Conservation (phyloP, 2,113 vertebrate genomes). For the Delphinus delphis region DNA sequence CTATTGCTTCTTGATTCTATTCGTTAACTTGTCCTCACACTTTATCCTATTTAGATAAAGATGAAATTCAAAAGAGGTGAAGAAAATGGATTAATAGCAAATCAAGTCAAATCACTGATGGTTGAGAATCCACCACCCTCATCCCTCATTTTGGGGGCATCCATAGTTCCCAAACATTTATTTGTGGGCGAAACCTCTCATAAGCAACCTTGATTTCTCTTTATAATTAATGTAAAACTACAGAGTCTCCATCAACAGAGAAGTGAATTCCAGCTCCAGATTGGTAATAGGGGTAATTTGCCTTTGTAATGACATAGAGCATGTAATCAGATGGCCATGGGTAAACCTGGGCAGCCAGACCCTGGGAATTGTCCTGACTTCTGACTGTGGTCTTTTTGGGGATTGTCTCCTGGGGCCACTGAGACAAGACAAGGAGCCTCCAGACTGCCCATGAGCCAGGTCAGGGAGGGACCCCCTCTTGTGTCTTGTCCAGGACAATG, state of each 20-base stretch:
- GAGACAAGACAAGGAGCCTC: not conserved
- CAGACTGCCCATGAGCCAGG: not conserved
- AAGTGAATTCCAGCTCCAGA: not conserved
- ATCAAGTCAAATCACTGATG: not conserved
- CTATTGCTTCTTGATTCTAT: not conserved
- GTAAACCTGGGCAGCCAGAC: not conserved
- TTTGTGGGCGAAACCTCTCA: not conserved
- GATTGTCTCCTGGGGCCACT: not conserved
- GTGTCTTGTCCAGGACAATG: not conserved
- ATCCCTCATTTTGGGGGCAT: not conserved
- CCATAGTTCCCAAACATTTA: not conserved
- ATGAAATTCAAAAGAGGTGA: not conserved
- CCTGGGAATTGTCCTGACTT: not conserved
- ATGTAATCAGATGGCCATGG: slow-evolving; percentile 19
- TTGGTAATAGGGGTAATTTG: not conserved
- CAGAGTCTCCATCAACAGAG: slow-evolving; percentile 26
- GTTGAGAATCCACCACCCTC: not conserved
- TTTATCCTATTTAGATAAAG: not conserved
- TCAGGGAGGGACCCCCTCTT: not conserved
- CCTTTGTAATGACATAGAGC: slow-evolving; percentile 5
- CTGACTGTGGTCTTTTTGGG: not conserved
- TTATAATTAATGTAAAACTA: slow-evolving; percentile 43
- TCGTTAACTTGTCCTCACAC: not conserved
- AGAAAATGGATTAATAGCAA: not conserved
- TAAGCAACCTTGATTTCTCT: not conserved